These are phyloP conservation scores for Apodemia duryi DNA, from an alignment of 2,888 invertebrate genomes.

Conservation along the genomic window DNA sequence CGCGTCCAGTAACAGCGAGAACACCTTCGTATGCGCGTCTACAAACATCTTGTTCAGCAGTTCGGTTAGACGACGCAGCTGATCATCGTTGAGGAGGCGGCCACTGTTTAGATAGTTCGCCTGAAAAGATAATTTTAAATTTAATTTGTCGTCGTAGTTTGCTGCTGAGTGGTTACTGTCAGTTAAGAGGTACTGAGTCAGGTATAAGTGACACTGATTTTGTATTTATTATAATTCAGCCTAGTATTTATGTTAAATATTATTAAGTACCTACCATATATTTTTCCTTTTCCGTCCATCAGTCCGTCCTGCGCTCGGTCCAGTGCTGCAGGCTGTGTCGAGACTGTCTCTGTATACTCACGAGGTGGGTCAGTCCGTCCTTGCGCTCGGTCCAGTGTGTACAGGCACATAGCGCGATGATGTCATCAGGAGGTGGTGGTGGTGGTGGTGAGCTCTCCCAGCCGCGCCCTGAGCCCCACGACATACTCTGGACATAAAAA, in stretches of 20 bases:
- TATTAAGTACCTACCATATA: no score
- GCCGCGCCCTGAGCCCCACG: constrained; percentile 90
- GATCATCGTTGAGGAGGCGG: constrained; percentile 82
- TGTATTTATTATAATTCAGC: no score
- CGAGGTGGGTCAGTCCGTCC: constrained; percentile 92
- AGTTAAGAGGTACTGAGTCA: no score
- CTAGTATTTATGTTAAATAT: neutral
- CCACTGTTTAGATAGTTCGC: constrained; percentile 85
- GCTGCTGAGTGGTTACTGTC: no score
- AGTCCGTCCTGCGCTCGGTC: neutral
- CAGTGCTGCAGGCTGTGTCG: neutral
- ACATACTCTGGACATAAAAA: constrained; percentile 81
- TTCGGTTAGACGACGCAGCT: constrained; percentile 92
- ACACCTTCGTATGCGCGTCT: constrained; percentile 98
- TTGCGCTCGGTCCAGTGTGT: constrained; percentile 86
- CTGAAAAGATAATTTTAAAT: constrained; percentile 49
- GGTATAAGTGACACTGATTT: no score
- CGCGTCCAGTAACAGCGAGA: constrained; percentile 95
- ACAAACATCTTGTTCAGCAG: constrained; percentile 98
- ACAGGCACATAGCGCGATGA: constrained; percentile 92
- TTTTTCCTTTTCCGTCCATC: no score
- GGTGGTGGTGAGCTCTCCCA: constrained; percentile 68
- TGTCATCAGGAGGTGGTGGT: constrained; percentile 82
- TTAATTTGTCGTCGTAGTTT: no score
- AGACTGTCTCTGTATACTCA: constrained; percentile 50